A percentile compares a stretch with the other conserved stretches of the same genome.
Conservation (phyloP, 2,113 vertebrate genomes). For the Chelonoidis abingdonii region DNA sequence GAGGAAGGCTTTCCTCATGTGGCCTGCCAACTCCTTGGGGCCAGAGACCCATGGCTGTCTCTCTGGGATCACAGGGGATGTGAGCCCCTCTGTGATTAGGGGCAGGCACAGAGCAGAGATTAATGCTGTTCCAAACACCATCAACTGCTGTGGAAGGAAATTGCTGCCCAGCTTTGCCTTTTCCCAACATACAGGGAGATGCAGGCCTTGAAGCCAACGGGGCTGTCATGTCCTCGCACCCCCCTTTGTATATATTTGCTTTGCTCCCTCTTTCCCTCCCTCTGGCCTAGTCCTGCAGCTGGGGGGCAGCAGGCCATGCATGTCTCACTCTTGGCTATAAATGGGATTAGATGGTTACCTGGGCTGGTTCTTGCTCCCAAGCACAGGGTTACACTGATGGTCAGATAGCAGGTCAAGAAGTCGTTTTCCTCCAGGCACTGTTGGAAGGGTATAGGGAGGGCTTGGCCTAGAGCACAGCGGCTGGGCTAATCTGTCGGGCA, state of each 20-base stretch:
- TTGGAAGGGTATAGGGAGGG: not conserved
- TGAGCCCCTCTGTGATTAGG: not conserved
- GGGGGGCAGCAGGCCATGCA: not conserved
- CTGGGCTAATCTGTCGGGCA: not conserved
- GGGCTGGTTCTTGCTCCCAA: not conserved
- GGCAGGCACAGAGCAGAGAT: not conserved
- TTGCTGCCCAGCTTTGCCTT: not conserved
- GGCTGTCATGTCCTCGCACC: not conserved
- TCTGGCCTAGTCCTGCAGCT: not conserved
- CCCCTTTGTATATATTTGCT: not conserved
- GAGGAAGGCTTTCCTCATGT: not conserved
- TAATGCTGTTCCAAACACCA: not conserved
- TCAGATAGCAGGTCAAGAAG: fast-evolving
- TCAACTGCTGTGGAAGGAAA: not conserved
- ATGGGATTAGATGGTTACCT: not conserved
- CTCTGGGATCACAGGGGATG: not conserved
- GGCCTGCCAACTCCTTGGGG: not conserved
- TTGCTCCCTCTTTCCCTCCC: not conserved
- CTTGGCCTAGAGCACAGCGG: not conserved
- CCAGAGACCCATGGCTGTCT: not conserved
- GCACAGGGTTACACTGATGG: not conserved
- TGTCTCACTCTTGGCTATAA: not conserved
- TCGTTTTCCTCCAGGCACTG: not conserved
- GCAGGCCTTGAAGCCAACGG: not conserved
- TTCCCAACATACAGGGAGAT: not conserved